Base-by-base conservation (phyloP, 2,888 invertebrate genomes). In the Leptopilina syphax region DNA sequence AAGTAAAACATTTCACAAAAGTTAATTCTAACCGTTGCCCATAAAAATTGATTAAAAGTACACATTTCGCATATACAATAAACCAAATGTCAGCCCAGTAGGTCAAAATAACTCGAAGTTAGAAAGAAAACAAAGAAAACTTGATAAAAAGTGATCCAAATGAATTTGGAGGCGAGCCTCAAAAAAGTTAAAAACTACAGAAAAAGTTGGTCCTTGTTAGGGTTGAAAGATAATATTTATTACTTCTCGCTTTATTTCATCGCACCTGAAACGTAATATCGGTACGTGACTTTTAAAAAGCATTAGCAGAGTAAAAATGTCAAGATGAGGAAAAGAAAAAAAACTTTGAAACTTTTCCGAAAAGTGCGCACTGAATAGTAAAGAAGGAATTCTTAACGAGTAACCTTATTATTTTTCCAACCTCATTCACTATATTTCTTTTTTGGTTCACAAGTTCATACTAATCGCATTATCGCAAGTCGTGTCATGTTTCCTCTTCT, bases 401-500 rank as follows among this genome's bases (percentile, higher is more conserved):
- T 84, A 84, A 83, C 83, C 81, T 84, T 82, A 80, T 81, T 83
- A 83, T 84, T 84, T 73, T 84, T 81, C 76, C 83, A 70, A 80
- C 78, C 80, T 73, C 78, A 79, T 34, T 65, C 80, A 77, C 68
- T 80, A 77, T 80, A 82, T 81, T 81, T 83, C 80, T 79, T 84
- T 18, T 50, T 81, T 79, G 77, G 80, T 81, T 82, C 80, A 77
- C 79, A 79, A 68, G 34, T 77, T 77, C 47, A 66, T 47, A 41
- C 79, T 84, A 84, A 84, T 84, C 84, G 84, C 80, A 83, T 84
- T 84, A 84, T 83, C 78, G 81, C 80, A 80, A 78, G 79, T 83
- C 81, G 81, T 80, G 67, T 18, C 67, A 47, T 67, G 73, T 57
- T 73, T 73, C 34, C 2, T 34, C 34, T 34, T 34, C 34, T 34